phyloP scores from a whole-genome alignment of 2,113 vertebrate species.

The Corythornis madagascariensis region DNA sequence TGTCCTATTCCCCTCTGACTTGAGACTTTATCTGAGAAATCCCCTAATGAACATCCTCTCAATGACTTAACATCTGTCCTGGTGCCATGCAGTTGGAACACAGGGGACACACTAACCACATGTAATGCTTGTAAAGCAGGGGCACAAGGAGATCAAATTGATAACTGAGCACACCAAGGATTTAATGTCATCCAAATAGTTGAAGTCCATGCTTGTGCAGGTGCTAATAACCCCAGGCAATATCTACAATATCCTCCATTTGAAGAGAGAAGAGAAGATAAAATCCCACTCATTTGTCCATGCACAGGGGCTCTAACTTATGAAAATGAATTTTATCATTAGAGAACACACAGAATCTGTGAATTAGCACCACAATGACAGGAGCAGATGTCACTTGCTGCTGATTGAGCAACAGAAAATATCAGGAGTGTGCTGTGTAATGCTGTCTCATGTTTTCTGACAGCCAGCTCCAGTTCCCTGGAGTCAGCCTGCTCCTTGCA shows the following conservation, averaged over 20 bases:
- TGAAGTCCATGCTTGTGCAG: neutral
- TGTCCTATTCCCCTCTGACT: neutral
- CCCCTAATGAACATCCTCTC: neutral
- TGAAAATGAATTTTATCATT: slow-evolving; percentile 22
- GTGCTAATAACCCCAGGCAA: neutral
- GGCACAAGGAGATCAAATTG: neutral
- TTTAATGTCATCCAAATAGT: neutral
- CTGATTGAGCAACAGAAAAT: slow-evolving; percentile 15
- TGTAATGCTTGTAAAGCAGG: neutral
- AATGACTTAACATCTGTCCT: slow-evolving; percentile 37
- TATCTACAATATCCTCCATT: neutral
- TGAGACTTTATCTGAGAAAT: neutral
- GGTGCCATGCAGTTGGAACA: neutral
- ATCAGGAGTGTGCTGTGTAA: neutral
- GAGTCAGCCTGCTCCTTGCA: neutral
- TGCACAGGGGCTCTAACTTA: neutral
- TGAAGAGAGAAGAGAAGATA: neutral
- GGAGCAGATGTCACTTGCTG: slow-evolving; percentile 41
- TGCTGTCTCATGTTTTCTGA: neutral
- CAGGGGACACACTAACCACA: neutral
- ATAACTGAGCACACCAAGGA: neutral
- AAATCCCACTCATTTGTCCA: neutral
- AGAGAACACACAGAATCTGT: neutral
- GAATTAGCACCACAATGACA: neutral
- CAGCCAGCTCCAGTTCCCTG: neutral